Base-by-base conservation (phyloP, 2,797 vertebrate species). In the Microctenopoma stevenorrisi region DNA sequence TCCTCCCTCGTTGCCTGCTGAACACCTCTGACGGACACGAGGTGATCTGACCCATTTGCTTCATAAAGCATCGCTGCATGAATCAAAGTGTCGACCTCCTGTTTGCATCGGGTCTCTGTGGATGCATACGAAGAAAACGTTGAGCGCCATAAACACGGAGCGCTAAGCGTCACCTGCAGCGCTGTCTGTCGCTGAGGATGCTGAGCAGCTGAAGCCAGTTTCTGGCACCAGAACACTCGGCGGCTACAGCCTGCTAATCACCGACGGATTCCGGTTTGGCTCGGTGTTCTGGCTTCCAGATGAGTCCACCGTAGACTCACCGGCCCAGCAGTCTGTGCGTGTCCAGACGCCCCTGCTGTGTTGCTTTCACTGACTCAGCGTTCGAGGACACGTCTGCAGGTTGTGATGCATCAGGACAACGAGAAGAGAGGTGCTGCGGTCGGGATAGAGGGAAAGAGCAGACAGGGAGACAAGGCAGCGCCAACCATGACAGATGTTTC, bases 401-500 rank as follows among this genome's bases (percentile, higher is more conserved):
- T 22, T 22, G 22, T 22, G 22, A 22, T 22, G 22, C 22, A 22
- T 30, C 28, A 30, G 28, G 28, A 30, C 5, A 30, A 30, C 5
- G 28, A 30, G 42, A 47, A 30, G 28, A 30, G 22, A 22, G 22
- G 22, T 22, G 22, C 22, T 22, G 22, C 22, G 22, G 22, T 22
- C 22, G 22, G 5, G 18, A 49, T 6, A 11, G 54, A 43, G 30
- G 10, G n/a, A 16, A 55, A 1, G 40, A 58, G 38, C 37, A 50
- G 30, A 15, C 35, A 12, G 22, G 1, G 47, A 47, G 54, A 49
- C 37, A 56, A 0, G 26, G 51, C 7, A 15, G 40, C 25, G 69
- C 72, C 80, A 71, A 74, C n/a, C 28, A 9, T 0, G 28, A 7
- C 79, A 67, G 82, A 82, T 74, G 77, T 81, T 74, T 30, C 51